Percentiles rank a stretch among this genome's conserved stretches.
phyloP scores from a whole-genome alignment of 2,113 vertebrate species.

The Lagenorhynchus albirostris region DNA sequence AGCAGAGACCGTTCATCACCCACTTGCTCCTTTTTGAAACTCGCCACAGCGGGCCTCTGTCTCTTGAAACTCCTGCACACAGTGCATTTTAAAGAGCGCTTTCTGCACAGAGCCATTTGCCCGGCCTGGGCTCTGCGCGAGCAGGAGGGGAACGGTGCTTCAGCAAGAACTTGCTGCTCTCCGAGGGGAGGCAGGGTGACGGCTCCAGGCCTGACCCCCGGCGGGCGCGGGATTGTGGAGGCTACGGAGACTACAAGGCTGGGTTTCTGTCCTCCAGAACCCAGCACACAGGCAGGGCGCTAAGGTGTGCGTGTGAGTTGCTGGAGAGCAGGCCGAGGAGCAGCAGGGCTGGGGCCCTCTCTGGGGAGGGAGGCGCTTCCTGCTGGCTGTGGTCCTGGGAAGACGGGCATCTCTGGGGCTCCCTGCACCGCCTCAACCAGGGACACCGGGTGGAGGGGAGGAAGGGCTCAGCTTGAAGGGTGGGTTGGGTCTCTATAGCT shows the following conservation, averaged over 20 bases:
- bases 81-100: conserved; percentile 60
- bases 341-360: background rate
- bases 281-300: background rate
- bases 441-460: background rate
- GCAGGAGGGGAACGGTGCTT: background rate
- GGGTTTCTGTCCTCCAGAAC: background rate
- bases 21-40: conserved; percentile 58
- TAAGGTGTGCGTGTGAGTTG: fast-evolving
- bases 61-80: conserved; percentile 34
- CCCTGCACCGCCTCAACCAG: fast-evolving
- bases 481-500: too few species aligned
- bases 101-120: conserved; percentile 49
- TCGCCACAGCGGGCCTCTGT: conserved; percentile 12
- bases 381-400: background rate
- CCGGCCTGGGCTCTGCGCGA: background rate
- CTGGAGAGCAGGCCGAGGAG: fast-evolving
- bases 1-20: background rate
- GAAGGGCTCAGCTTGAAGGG: background rate
- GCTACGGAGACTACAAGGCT: background rate
- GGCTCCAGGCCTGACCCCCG: background rate
- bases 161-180: background rate
- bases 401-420: background rate
- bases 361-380: fast-evolving
- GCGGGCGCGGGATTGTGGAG: fast-evolving
- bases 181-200: background rate